Conservation (phyloP, 1,140 invertebrate genomes). For the Colletes latitarsis region DNA sequence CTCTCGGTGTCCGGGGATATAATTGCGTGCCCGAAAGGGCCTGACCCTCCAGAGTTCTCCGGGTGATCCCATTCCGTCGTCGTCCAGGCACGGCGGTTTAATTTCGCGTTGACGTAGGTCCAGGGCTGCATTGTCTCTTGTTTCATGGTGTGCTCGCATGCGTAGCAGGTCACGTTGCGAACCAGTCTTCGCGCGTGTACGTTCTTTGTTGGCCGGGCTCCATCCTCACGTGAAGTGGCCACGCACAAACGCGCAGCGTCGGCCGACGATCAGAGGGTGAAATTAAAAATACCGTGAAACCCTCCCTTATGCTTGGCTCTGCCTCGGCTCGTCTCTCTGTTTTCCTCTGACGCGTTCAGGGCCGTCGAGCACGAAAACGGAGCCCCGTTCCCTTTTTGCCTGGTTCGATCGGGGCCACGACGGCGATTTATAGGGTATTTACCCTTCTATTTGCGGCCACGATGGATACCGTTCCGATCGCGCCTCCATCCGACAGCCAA, state of each 20-base stretch:
- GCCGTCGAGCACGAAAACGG: constrained; percentile 56
- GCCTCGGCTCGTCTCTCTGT: background rate
- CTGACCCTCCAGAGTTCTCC: background rate
- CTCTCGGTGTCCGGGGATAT: background rate
- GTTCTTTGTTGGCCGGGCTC: constrained; percentile 17
- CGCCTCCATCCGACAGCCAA: background rate
- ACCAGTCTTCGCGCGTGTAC: background rate
- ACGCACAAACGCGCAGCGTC: constrained; percentile 10
- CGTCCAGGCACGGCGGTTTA: constrained; percentile 17
- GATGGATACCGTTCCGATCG: background rate
- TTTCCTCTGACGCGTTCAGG: constrained; percentile 51
- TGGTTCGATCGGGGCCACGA: constrained; percentile 45
- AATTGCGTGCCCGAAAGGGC: background rate
- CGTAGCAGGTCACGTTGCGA: constrained; percentile 2
- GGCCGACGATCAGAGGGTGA: constrained; percentile 49
- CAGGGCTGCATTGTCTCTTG: constrained; percentile 17
- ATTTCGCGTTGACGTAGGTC: constrained; percentile 48
- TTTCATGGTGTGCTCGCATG: constrained; percentile 24
- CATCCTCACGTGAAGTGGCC: constrained; percentile 6
- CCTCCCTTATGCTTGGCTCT: constrained; percentile 20
- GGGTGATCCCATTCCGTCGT: background rate
- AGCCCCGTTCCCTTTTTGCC: constrained; percentile 22
- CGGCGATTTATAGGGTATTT: constrained; percentile 42
- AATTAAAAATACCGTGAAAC: constrained; percentile 72
- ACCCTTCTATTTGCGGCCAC: constrained; percentile 46